Percentiles rank a stretch among this genome's conserved stretches.
These are phyloP conservation scores for Champsocephalus esox DNA, from an alignment of 2,797 vertebrate genomes.

Conservation along the genomic window DNA sequence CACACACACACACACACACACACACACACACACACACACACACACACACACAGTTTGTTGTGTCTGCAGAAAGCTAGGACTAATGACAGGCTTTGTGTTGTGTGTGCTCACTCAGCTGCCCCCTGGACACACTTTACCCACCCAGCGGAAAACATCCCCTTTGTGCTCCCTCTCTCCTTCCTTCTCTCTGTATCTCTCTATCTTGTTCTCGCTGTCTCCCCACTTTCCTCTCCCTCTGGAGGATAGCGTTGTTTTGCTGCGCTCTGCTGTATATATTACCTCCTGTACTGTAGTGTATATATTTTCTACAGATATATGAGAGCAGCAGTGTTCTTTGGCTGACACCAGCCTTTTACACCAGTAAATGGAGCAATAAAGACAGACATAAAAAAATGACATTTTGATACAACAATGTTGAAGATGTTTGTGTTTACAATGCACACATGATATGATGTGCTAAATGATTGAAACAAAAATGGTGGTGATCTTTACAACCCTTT, in stretches of 20 bases:
- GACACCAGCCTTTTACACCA: conserved; percentile 68
- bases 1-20: background rate
- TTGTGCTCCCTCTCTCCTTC: conserved; percentile 55
- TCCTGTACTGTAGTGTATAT: conserved; percentile 68
- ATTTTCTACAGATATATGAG: conserved; percentile 70
- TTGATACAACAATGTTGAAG: conserved; percentile 53
- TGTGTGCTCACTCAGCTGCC: conserved; percentile 77
- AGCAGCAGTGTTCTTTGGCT: conserved; percentile 69
- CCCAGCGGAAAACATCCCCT: conserved; percentile 72
- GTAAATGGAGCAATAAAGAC: conserved; percentile 58
- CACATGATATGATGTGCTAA: conserved; percentile 43
- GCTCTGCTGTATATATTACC: conserved; percentile 76
- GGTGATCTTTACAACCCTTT: conserved; percentile 30
- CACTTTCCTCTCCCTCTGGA: conserved; percentile 67
- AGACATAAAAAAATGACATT: conserved; percentile 52
- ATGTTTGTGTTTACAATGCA: conserved; percentile 27
- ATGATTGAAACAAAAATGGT: conserved; percentile 24
- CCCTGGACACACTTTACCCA: conserved; percentile 79
- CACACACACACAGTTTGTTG: conserved; percentile 64
- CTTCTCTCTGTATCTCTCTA: conserved; percentile 60
- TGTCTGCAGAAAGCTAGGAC: conserved; percentile 78
- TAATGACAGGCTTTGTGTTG: conserved; percentile 79
- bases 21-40: conserved; percentile 25
- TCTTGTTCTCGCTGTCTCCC: conserved; percentile 71
- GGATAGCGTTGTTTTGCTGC: conserved; percentile 73